Conservation (phyloP, 2,888 invertebrate species). For the Drosophila hamatofila region DNA sequence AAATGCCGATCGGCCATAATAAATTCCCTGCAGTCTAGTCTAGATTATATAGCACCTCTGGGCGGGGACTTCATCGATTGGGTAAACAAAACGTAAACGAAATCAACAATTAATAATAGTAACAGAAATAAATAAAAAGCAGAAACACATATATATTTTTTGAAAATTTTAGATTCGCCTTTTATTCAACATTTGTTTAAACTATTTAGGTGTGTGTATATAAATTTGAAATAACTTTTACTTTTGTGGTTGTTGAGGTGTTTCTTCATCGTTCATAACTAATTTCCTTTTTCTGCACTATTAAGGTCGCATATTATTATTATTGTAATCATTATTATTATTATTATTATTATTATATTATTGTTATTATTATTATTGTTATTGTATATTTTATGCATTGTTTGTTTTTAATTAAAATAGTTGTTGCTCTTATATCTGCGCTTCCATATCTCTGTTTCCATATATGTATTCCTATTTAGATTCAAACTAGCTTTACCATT, state of each 20-base stretch:
- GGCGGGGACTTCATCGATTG: conserved; percentile 29
- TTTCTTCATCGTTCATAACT: conserved; percentile 23
- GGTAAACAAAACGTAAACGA: conserved; percentile 5
- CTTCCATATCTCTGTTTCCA: conserved; percentile 51
- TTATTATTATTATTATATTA: conserved; percentile 38
- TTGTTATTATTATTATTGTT: conserved; percentile 32
- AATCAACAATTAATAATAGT: background rate
- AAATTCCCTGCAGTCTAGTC: conserved; percentile 24
- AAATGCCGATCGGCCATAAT: conserved; percentile 16
- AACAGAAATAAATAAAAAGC: conserved; percentile 19
- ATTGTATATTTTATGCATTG: conserved; percentile 72
- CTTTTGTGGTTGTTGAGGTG: conserved; percentile 18
- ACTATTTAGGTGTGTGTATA: conserved; percentile 48
- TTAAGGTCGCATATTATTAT: conserved; percentile 23
- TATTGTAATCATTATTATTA: background rate
- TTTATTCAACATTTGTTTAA: conserved; percentile 63
- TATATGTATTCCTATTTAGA: conserved; percentile 68
- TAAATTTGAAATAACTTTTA: conserved; percentile 50
- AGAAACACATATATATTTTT: conserved; percentile 40
- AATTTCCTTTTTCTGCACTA: conserved; percentile 25
- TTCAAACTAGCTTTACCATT: conserved; percentile 72
- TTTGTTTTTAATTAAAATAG: conserved; percentile 72
- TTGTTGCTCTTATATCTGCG: conserved; percentile 62
- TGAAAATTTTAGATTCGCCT: conserved; percentile 54
- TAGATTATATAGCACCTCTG: conserved; percentile 65